Evolutionary conservation across 1,140 invertebrate genomes (phyloP).

Genomic region (Euborellia annulipes): DNA sequence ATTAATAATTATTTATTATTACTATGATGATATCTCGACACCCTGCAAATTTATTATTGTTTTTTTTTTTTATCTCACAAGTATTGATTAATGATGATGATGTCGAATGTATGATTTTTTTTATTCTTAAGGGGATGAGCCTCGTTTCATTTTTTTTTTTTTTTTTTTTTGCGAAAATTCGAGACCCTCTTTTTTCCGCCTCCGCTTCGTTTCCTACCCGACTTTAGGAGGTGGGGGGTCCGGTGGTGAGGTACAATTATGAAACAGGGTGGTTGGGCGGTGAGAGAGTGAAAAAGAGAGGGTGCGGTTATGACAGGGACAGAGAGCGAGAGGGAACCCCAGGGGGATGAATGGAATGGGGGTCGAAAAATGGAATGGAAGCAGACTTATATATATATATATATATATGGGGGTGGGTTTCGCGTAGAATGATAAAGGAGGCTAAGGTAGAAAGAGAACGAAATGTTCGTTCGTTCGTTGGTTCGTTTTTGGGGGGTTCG

Average conservation of each 20-base stretch:
- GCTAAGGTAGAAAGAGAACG: background rate
- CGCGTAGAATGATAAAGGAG: background rate
- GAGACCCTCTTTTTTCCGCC: too few relatives aligned
- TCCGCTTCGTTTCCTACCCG: too few relatives aligned
- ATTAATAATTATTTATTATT: too few relatives aligned
- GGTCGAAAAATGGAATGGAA: too few relatives aligned
- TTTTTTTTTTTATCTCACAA: too few relatives aligned
- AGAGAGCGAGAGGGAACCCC: background rate
- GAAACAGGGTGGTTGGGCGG: slow-evolving; percentile 1
- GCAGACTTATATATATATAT: background rate
- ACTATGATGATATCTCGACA: too few relatives aligned
- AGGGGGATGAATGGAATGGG: background rate
- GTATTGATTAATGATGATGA: too few relatives aligned
- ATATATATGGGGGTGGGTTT: background rate
- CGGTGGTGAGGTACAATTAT: slow-evolving; percentile 1
- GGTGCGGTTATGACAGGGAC: background rate
- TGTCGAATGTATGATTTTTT: too few relatives aligned
- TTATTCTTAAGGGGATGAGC: too few relatives aligned
- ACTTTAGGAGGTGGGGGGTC: slow-evolving; percentile 2
- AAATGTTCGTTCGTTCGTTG: background rate
- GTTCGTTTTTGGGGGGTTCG: background rate
- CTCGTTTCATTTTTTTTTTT: too few relatives aligned
- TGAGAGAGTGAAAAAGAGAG: background rate
- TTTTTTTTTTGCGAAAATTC: too few relatives aligned
- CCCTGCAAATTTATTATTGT: too few relatives aligned